Evolutionary conservation across 1,140 invertebrate genomes (phyloP), one percentile per base, ranked within the genome.

Genomic region (Protaetia brevitarsis): DNA sequence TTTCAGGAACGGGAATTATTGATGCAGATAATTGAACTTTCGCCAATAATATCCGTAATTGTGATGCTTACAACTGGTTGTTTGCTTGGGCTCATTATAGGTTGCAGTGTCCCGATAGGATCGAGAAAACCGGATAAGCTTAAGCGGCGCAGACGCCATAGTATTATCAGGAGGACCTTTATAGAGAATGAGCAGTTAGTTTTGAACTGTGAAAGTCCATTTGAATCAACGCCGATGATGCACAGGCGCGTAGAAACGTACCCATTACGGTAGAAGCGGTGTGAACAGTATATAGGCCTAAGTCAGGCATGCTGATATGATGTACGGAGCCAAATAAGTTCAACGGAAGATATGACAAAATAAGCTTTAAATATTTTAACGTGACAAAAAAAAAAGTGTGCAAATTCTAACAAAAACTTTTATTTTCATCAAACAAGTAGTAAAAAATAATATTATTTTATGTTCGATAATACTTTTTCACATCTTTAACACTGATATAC

Each of bases 321-420:
- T n/a, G n/a, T n/a, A n/a, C n/a, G n/a, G n/a, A n/a, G n/a, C n/a
- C n/a, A n/a, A n/a, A n/a, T n/a, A n/a, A n/a, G n/a, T n/a, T n/a
- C n/a, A n/a, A n/a, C n/a, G n/a, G n/a, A n/a, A n/a, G n/a, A n/a
- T n/a, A n/a, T n/a, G n/a, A n/a, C n/a, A n/a, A n/a, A n/a, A n/a
- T n/a, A n/a, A n/a, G n/a, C n/a, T n/a, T n/a, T n/a, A n/a, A n/a
- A n/a, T n/a, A n/a, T n/a, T n/a, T n/a, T n/a, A n/a, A n/a, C n/a
- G n/a, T n/a, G n/a, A n/a, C n/a, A n/a, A n/a, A n/a, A n/a, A n/a
- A n/a, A n/a, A n/a, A n/a, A n/a, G n/a, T n/a, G n/a, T n/a, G n/a
- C n/a, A n/a, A n/a, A n/a, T 59, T 59, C 57, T 59, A 59, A 59
- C 57, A 59, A 59, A 59, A 59, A n/a, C 57, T 29, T 59, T 13